Conservation (phyloP, 92 coral and sea anemone genomes). For the Heteractis magnifica region DNA sequence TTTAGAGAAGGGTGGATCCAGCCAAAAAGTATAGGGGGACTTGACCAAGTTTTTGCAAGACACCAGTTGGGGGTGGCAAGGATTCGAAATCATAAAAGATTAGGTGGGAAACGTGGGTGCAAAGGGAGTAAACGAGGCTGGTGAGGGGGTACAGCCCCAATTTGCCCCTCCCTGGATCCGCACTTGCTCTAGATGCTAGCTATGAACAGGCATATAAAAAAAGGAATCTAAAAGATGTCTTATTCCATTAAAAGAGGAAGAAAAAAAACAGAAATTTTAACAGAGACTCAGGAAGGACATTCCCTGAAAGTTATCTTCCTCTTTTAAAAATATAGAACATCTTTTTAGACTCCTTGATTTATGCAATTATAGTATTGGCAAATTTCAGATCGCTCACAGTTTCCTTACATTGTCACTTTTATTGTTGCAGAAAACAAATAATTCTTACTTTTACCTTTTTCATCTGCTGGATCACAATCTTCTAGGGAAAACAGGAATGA, state of each 20-base stretch:
- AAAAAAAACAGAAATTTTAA: not conserved
- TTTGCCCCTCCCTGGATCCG: not conserved
- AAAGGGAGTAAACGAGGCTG: too few species aligned
- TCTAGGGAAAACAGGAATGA: slow-evolving; percentile 18
- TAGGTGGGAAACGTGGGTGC: not conserved
- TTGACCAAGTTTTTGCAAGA: not conserved
- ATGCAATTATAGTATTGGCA: slow-evolving; percentile 8
- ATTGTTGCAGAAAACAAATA: slow-evolving; percentile 13
- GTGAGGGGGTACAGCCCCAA: too few species aligned
- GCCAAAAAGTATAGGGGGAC: not conserved
- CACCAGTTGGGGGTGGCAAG: not conserved
- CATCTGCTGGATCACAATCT: slow-evolving; percentile 38
- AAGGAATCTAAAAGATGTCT: not conserved
- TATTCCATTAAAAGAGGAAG: not conserved
- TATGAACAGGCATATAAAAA: not conserved
- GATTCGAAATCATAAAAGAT: too few species aligned
- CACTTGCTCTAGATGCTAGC: not conserved
- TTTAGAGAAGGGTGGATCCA: not conserved
- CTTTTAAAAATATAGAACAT: not conserved
- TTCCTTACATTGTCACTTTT: not conserved
- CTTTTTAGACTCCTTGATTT: not conserved
- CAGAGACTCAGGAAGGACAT: not conserved
- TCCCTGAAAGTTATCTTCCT: slow-evolving; percentile 5
- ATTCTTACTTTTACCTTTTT: slow-evolving; percentile 11
- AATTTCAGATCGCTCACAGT: not conserved